phyloP scores from a whole-genome alignment of 1,140 invertebrate species.

The Papilio helenus region DNA sequence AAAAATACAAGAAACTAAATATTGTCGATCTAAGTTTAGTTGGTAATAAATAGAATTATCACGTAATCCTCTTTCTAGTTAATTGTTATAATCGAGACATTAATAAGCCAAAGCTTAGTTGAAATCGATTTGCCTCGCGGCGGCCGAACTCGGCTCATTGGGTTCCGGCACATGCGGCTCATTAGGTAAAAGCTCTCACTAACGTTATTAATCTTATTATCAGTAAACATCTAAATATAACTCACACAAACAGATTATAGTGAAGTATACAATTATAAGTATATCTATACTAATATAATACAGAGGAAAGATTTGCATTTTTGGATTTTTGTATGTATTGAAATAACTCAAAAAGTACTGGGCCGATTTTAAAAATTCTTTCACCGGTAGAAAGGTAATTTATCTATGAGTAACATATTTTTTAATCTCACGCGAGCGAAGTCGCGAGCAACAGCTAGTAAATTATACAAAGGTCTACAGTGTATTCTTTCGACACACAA shows the following conservation, averaged over 20 bases:
- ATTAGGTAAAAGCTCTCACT: constrained; percentile 16
- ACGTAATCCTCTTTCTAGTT: background rate
- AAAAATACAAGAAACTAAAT: background rate
- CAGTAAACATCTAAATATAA: background rate
- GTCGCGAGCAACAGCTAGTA: too few relatives aligned
- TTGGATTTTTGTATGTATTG: too few relatives aligned
- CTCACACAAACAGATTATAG: background rate
- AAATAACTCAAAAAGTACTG: too few relatives aligned
- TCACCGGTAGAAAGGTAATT: too few relatives aligned
- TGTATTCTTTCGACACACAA: background rate
- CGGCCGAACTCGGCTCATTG: constrained; percentile 20
- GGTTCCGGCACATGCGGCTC: constrained; percentile 26
- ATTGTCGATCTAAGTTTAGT: background rate
- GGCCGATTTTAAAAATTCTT: too few relatives aligned
- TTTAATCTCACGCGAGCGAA: too few relatives aligned
- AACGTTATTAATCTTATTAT: constrained; percentile 21
- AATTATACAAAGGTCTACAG: background rate
- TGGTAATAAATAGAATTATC: constrained; percentile 1
- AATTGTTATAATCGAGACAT: constrained; percentile 19
- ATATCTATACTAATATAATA: too few relatives aligned
- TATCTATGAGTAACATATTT: too few relatives aligned
- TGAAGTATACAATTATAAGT: background rate
- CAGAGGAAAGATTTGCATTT: too few relatives aligned
- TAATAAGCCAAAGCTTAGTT: constrained; percentile 25
- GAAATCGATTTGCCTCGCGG: constrained; percentile 26